phyloP scores from a whole-genome alignment of 1,140 invertebrate genomes.

The Drosophila takahashii region DNA sequence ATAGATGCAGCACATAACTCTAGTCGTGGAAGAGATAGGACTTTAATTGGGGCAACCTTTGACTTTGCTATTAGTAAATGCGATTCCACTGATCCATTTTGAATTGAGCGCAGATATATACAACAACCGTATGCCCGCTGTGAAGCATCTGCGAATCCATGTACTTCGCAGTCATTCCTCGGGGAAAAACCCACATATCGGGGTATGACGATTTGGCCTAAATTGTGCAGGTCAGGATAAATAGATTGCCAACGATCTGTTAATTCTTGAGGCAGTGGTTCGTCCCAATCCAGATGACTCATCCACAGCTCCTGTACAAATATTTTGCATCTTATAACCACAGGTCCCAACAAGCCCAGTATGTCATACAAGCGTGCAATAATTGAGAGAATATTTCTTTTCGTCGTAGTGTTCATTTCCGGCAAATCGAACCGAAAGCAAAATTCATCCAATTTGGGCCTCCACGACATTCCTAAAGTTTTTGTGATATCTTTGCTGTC shows the following conservation, averaged over 20 bases:
- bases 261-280: background rate
- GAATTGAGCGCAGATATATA: background rate
- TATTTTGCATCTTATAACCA: no score
- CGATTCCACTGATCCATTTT: background rate
- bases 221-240: conserved; percentile 1
- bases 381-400: no score
- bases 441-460: no score
- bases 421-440: no score
- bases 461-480: no score
- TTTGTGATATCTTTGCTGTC: no score
- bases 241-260: background rate
- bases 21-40: background rate
- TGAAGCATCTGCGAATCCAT: background rate
- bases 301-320: background rate
- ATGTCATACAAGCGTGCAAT: no score
- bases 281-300: background rate
- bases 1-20: background rate
- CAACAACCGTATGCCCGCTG: background rate
- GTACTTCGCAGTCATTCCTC: conserved; percentile 1
- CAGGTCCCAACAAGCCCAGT: no score
- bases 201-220: background rate
- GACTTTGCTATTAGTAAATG: background rate
- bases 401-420: no score
- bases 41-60: background rate
- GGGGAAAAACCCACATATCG: background rate